Percentiles rank a stretch among this genome's conserved stretches.
Conservation (phyloP, 2,113 vertebrate species). For the Amblyopsis rosae region DNA sequence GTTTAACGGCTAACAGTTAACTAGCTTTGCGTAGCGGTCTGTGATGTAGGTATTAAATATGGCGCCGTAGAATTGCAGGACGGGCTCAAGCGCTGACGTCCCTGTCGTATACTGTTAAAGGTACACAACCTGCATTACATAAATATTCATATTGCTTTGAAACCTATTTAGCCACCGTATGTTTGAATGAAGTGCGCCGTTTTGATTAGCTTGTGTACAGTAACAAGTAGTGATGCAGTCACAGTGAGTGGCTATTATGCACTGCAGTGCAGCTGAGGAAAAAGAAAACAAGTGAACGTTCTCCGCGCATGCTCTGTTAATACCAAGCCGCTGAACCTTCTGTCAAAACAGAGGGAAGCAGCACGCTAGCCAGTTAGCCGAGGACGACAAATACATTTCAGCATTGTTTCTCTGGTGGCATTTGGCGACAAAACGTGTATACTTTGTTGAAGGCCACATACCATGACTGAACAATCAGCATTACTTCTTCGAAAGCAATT, state of each 20-base stretch:
- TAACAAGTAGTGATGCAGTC: too few species aligned
- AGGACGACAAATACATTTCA: conserved; percentile 15
- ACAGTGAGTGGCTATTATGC: too few species aligned
- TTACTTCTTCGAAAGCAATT: conserved; percentile 80
- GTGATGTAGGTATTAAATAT: conserved; percentile 67
- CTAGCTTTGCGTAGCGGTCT: conserved; percentile 26
- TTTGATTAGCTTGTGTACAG: too few species aligned
- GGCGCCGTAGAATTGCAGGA: conserved; percentile 47
- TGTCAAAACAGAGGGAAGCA: conserved; percentile 65
- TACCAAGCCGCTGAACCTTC: conserved; percentile 53
- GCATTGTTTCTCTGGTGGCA: conserved; percentile 34
- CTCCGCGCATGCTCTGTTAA: conserved; percentile 54
- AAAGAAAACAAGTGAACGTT: too few species aligned
- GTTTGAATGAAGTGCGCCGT: too few species aligned
- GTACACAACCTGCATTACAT: too few species aligned
- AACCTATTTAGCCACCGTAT: too few species aligned
- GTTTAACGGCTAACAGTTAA: conserved; percentile 48
- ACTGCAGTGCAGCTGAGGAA: too few species aligned
- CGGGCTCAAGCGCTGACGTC: too few species aligned
- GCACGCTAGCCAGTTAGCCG: conserved; percentile 20
- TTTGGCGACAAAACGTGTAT: conserved; percentile 47
- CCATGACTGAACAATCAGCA: conserved; percentile 80
- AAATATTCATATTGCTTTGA: too few species aligned
- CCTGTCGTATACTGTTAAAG: conserved; percentile 32
- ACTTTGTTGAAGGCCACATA: conserved; percentile 56